Base-by-base conservation (phyloP, 1,140 invertebrate genomes). In the Pygmarrhopalites habei region DNA sequence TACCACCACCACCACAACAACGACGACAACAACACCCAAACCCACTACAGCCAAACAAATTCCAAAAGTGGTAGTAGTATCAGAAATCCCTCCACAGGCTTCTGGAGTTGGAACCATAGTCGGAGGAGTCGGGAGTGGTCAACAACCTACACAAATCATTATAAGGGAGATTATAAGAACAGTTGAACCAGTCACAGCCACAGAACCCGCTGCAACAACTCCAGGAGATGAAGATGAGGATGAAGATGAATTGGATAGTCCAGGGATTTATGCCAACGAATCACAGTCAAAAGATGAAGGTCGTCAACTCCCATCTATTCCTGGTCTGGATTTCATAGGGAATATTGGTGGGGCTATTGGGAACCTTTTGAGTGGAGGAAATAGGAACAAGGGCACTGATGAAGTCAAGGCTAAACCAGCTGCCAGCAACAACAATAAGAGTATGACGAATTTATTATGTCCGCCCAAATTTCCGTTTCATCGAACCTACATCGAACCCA, bases 211-310 rank as follows among this genome's bases (percentile, higher is more conserved):
- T 14, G 28, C 28, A 49, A n/a, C 58, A 10, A 60, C 25, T 58
- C 7, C 46, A 10, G 59, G 30, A 41, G 59, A 61, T 35, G 60
- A 62, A 19, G 60, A 62, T 14, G 60, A 62, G 19, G 41, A 35
- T 4, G 60, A 62, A n/a, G 51, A 53, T 3, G 32, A 35, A 35
- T n/a, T n/a, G n/a, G n/a, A n/a, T 5, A 35, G 15, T 35, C 5
- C 32, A 35, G 15, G 32, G 32, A 35, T 35, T 35, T 35, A n/a
- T n/a, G 5, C 32, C 32, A 35, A 35, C 32, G 5, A 15, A 35
- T 35, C 5, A 35, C 32, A 47, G 23, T 19, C 19, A n/a, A 47
- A 47, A 19, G 44, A n/a, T 5, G 44, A 47, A 47, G 19, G 44
- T 19, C 32, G n/a, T n/a, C 14, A 55, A 12, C 51, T 56, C 3